Conservation (phyloP, 2,113 vertebrate genomes). For the Tachuris rubrigastra region DNA sequence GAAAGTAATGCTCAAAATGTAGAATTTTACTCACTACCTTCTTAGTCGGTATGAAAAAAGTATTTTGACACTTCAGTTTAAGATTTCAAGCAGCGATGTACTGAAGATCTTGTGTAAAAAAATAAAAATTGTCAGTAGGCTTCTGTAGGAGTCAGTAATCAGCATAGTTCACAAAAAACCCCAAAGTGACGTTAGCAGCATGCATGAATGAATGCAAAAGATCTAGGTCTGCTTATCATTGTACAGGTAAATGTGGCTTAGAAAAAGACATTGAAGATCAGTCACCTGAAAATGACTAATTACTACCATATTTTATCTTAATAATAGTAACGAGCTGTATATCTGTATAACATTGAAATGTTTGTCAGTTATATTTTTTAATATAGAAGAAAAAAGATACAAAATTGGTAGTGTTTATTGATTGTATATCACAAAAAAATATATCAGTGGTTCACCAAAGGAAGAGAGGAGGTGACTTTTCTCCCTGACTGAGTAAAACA, state of each 20-base stretch:
- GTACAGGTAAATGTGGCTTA: background rate
- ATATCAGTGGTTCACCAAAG: background rate
- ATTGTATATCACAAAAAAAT: background rate
- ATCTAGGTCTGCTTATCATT: background rate
- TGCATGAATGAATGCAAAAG: background rate
- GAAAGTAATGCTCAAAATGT: background rate
- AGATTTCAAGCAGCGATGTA: background rate
- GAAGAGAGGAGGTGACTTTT: background rate
- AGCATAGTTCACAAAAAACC: background rate
- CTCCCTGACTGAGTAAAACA: background rate
- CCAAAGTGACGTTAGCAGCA: background rate
- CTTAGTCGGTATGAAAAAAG: no score
- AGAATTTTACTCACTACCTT: background rate
- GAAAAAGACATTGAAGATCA: background rate
- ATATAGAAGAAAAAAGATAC: background rate
- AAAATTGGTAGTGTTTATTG: background rate
- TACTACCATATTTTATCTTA: background rate
- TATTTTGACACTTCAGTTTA: background rate
- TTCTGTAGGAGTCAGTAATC: background rate
- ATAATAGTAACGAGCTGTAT: background rate
- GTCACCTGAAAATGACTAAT: background rate
- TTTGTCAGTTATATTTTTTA: background rate
- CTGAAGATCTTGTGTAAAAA: background rate
- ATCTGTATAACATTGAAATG: background rate
- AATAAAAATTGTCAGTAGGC: background rate